These are phyloP conservation scores for Schizopygopsis malacanthus DNA, from an alignment of 2,797 vertebrate species.

Conservation along the genomic window DNA sequence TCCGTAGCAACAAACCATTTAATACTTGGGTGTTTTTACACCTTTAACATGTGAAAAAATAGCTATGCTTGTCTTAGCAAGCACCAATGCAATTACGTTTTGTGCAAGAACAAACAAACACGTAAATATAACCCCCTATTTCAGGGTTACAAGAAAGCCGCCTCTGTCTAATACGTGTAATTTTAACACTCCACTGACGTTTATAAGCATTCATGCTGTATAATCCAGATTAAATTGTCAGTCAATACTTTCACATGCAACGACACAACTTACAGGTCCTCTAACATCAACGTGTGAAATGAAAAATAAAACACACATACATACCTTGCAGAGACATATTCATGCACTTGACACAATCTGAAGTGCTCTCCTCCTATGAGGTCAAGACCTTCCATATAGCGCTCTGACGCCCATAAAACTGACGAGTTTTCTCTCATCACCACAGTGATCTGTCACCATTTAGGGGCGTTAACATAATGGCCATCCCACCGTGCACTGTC, in stretches of 20 bases:
- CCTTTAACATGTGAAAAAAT: not conserved
- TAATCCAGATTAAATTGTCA: slow-evolving; percentile 19
- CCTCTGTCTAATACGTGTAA: slow-evolving; percentile 8
- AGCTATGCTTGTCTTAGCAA: not conserved
- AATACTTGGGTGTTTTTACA: not conserved
- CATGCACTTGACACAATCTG: slow-evolving; percentile 3
- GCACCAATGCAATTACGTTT: not conserved
- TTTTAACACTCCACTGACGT: slow-evolving; percentile 2
- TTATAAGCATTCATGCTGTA: not conserved
- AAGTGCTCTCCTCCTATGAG: slow-evolving; percentile 23
- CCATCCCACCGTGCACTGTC: not conserved
- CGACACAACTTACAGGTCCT: not conserved
- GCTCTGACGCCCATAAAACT: slow-evolving; percentile 28
- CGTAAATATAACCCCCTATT: slow-evolving; percentile 11
- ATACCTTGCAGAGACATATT: not conserved
- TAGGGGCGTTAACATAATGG: slow-evolving; percentile 25
- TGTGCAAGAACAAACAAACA: slow-evolving; percentile 14
- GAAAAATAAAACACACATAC: not conserved
- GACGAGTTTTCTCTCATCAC: slow-evolving; percentile 29
- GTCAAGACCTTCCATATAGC: not conserved
- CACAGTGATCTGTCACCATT: slow-evolving; percentile 45
- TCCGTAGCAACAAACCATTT: not conserved
- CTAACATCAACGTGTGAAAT: not conserved
- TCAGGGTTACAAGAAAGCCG: slow-evolving; percentile 4
- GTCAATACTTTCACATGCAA: slow-evolving; percentile 7